These are phyloP conservation scores for Sepiola atlantica DNA, from an alignment of 2,888 invertebrate species.

Conservation along the genomic window DNA sequence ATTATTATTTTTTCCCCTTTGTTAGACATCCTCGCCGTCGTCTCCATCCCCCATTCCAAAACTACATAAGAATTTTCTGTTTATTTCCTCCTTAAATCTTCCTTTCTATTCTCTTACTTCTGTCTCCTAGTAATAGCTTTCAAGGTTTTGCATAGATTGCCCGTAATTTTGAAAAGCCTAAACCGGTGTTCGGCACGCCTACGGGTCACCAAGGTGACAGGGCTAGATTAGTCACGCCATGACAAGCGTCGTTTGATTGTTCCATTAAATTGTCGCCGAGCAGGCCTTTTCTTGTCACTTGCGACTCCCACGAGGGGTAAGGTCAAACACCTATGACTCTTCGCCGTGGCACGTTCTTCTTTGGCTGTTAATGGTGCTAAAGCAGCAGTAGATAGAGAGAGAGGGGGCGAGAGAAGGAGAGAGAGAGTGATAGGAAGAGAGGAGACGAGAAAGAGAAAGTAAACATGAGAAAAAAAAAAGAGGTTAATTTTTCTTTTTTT, in stretches of 20 bases:
- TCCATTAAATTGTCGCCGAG: conserved; percentile 20
- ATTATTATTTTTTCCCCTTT: not conserved
- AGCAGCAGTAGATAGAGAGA: not conserved
- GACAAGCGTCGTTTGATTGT: conserved; percentile 20
- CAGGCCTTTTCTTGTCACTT: conserved; percentile 32
- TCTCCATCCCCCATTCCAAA: not conserved
- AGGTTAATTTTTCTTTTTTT: too few relatives aligned
- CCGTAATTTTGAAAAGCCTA: conserved; percentile 8
- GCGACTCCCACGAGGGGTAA: conserved; percentile 32
- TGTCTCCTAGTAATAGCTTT: conserved; percentile 32
- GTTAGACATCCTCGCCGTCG: not conserved
- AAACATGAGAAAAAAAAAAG: not conserved
- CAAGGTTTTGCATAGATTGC: conserved; percentile 32
- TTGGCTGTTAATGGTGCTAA: not conserved
- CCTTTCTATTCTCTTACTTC: not conserved
- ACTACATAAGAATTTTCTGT: not conserved
- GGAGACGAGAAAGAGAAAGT: not conserved
- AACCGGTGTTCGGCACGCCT: not conserved
- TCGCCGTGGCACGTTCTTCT: not conserved
- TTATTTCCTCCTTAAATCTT: not conserved
- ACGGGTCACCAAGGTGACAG: not conserved
- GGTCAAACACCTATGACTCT: conserved; percentile 1
- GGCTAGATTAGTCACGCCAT: conserved; percentile 3
- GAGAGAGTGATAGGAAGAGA: not conserved
- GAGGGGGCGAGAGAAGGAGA: not conserved